phyloP scores from a whole-genome alignment of 2,797 vertebrate genomes.

The Potorous gilbertii region DNA sequence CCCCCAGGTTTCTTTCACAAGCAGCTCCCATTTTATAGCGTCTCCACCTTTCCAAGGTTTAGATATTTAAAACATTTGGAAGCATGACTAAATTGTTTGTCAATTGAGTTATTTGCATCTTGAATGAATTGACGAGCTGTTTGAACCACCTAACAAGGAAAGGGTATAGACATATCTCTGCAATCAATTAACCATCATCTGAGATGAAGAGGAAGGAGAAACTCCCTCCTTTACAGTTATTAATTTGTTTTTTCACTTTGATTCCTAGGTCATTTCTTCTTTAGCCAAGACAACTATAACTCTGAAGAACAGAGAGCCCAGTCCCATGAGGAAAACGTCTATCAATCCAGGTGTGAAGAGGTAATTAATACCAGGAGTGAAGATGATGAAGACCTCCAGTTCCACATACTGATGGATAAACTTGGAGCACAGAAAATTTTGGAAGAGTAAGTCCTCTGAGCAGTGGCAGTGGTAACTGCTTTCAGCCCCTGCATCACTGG shows the following conservation, averaged over 20 bases:
- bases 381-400: slow-evolving; percentile 91
- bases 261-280: slow-evolving; percentile 90
- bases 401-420: slow-evolving; percentile 90
- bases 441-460: slow-evolving; percentile 88
- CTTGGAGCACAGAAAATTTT: slow-evolving; percentile 91
- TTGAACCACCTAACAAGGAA: neutral
- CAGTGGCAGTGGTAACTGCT: neutral
- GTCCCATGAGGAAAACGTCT: slow-evolving; percentile 81
- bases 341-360: slow-evolving; percentile 84
- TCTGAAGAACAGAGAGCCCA: slow-evolving; percentile 52
- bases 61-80: neutral
- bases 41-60: neutral
- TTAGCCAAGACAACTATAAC: slow-evolving; percentile 81
- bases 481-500: slow-evolving; percentile 53
- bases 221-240: neutral
- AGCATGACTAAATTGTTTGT: neutral
- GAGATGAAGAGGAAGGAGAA: neutral
- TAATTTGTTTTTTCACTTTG: neutral
- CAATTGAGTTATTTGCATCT: neutral
- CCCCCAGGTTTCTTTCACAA: neutral
- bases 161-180: neutral
- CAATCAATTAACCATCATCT: neutral
- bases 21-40: neutral
- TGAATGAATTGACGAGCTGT: neutral
- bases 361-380: slow-evolving; percentile 77